Evolutionary conservation across 2,797 vertebrate genomes (phyloP).

Genomic region (Phoeniculus purpureus): DNA sequence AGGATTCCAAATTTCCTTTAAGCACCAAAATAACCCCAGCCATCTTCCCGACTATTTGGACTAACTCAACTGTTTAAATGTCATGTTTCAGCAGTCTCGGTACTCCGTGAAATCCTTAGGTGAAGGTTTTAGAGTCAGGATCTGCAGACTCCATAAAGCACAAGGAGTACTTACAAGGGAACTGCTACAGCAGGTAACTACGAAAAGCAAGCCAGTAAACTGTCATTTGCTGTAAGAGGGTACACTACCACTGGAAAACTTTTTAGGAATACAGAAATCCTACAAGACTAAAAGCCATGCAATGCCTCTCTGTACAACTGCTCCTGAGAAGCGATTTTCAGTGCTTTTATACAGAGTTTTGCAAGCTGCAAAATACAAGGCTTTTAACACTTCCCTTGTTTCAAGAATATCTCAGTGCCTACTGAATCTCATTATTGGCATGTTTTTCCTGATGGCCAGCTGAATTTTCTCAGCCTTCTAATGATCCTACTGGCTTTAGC

Average conservation of each 20-base stretch:
- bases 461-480: not conserved
- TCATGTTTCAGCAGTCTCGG: not conserved
- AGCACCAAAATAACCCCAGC: not conserved
- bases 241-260: not conserved
- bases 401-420: not conserved
- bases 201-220: not conserved
- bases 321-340: not conserved
- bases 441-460: not conserved
- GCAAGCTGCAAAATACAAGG: not conserved
- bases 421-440: not conserved
- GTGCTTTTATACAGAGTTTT: not conserved
- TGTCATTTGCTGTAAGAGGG: not conserved
- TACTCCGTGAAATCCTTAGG: not conserved
- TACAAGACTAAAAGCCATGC: not conserved
- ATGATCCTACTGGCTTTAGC: not conserved
- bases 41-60: not conserved
- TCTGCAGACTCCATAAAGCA: accelerated
- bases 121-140: not conserved
- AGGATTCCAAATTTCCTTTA: not conserved
- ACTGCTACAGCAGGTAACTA: not conserved
- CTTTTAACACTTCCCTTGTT: not conserved
- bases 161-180: not conserved
- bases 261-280: not conserved
- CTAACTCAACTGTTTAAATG: not conserved
- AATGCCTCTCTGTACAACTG: not conserved